Percentiles rank a stretch among this genome's conserved stretches.
phyloP scores from a whole-genome alignment of 2,888 invertebrate genomes.

The Eurytoma californica region DNA sequence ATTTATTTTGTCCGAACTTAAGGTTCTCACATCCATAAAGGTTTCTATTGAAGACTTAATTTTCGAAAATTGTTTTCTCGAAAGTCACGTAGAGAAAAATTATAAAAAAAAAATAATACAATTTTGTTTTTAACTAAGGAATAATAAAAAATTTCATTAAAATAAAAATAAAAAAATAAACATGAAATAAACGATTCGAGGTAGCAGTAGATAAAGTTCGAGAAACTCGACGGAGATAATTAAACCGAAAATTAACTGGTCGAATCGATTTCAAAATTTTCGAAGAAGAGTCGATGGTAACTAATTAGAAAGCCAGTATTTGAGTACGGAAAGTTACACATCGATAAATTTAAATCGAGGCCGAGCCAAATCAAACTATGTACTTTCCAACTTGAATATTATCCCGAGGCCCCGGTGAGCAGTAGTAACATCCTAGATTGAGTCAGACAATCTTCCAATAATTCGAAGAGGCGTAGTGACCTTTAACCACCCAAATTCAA shows the following conservation, averaged over 20 bases:
- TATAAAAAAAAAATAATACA: no score
- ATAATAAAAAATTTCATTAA: no score
- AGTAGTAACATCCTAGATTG: constrained; percentile 46
- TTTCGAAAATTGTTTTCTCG: no score
- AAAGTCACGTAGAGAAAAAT: no score
- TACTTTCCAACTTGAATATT: constrained; percentile 51
- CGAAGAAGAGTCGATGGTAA: constrained; percentile 6
- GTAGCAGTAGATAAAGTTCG: neutral
- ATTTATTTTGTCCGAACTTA: no score
- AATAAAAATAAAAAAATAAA: constrained; percentile 6
- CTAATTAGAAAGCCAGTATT: constrained; percentile 33
- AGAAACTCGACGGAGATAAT: neutral
- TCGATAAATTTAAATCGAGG: constrained; percentile 43
- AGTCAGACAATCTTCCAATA: constrained; percentile 48
- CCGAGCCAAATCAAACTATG: constrained; percentile 33
- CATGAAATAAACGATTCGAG: neutral
- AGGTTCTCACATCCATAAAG: no score
- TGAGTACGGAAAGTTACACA: constrained; percentile 19
- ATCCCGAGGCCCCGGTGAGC: constrained; percentile 25
- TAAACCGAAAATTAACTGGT: constrained; percentile 10
- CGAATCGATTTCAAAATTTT: constrained; percentile 26
- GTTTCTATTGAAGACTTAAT: no score
- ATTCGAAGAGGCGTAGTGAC: constrained; percentile 30
- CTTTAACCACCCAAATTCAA: constrained; percentile 39
- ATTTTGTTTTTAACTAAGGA: no score